These are phyloP conservation scores for Mylabris sibirica DNA, from an alignment of 2,888 invertebrate genomes.

Conservation along the genomic window DNA sequence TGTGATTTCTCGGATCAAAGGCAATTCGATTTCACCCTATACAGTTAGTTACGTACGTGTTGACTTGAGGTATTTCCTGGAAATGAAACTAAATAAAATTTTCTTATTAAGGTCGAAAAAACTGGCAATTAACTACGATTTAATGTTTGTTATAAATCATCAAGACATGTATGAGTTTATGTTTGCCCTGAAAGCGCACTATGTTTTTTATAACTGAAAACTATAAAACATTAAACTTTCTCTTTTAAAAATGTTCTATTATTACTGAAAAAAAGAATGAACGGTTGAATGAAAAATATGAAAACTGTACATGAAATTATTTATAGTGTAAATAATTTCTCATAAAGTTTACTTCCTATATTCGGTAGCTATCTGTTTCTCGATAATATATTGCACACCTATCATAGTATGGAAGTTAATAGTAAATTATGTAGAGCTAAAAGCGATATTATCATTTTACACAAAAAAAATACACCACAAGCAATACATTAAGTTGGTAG, in stretches of 20 bases:
- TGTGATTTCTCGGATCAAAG: no score
- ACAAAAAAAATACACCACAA: constrained; percentile 30
- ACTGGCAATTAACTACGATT: not conserved
- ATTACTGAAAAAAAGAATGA: not conserved
- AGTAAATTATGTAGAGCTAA: constrained; percentile 38
- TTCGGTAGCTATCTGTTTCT: not conserved
- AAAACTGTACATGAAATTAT: not conserved
- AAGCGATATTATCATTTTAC: constrained; percentile 35
- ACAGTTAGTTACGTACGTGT: no score
- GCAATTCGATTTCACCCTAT: no score
- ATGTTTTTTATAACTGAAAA: not conserved
- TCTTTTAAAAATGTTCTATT: not conserved
- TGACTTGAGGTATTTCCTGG: no score
- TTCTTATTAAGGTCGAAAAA: constrained; percentile 1
- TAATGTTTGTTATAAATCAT: not conserved
- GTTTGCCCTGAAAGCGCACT: not conserved
- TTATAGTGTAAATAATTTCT: constrained; percentile 8
- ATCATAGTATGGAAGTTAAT: constrained; percentile 24
- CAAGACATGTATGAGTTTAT: not conserved
- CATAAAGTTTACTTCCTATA: constrained; percentile 11
- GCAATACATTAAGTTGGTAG: constrained; percentile 37
- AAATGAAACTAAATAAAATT: not conserved
- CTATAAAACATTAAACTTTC: constrained; percentile 5
- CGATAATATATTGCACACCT: constrained; percentile 9
- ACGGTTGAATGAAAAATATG: not conserved